Conservation (phyloP, 2,888 invertebrate genomes). For the Griposia aprilina region DNA sequence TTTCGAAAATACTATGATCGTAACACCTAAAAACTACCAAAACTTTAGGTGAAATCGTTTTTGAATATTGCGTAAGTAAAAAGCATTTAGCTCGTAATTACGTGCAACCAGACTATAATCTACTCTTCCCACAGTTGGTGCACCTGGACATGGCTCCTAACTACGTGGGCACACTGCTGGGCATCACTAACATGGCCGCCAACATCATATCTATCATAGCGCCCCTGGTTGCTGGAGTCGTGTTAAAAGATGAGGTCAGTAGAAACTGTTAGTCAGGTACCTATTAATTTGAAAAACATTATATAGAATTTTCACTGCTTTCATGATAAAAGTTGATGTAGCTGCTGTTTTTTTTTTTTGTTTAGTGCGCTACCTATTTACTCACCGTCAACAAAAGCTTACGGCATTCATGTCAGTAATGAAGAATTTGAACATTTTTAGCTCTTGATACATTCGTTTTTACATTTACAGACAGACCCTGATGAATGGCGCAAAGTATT, state of each 20-base stretch:
- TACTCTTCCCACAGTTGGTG: conserved; percentile 87
- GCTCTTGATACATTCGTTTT: neutral
- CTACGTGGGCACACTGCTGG: conserved; percentile 95
- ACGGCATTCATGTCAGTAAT: neutral
- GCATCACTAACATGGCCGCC: conserved; percentile 94
- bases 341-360: neutral
- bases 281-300: neutral
- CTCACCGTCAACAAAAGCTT: neutral
- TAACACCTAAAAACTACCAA: neutral
- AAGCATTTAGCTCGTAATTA: neutral
- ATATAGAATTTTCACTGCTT: neutral
- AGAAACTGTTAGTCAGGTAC: neutral
- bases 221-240: conserved; percentile 92
- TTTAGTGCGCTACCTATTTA: neutral
- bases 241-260: conserved; percentile 90
- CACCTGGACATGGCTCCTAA: conserved; percentile 96
- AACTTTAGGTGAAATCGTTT: neutral
- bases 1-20: neutral
- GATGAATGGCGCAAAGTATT: conserved; percentile 93
- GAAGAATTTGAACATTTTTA: neutral
- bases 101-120: neutral
- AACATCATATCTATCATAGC: conserved; percentile 94
- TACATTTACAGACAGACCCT: conserved; percentile 87
- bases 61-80: neutral
- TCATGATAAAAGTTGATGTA: neutral